Base-by-base conservation (phyloP, 2,888 invertebrate genomes). In the Venusia cambrica region DNA sequence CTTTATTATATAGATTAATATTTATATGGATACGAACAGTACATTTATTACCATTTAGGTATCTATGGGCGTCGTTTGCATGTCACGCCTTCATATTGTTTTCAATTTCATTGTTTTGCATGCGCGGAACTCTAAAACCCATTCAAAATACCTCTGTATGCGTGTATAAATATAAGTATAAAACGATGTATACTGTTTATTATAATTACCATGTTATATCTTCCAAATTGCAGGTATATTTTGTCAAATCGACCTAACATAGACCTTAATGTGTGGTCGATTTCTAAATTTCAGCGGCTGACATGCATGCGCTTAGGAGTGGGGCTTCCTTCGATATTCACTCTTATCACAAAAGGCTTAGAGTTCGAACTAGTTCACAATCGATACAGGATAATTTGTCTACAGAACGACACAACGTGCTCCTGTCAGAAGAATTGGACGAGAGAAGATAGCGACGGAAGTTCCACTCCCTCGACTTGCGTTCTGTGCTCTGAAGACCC, bases 381-480 rank as follows among this genome's bases (percentile, higher is more conserved):
- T 35, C 34, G 42, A 42, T 38, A 36, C 33, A 18, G 40, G 36
- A 31, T 35, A 20, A 39, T 76, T 83, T 71, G 64, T 74, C 73
- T 66, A 63, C 84, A 84, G 84, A 84, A 74, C 54, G 71, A 67
- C 50, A 69, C 65, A 12, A 61, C 66, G 26, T 77, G 79, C 56
- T 65, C 73, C 61, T 71, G 80, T 55, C 67, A 62, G 41, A 56
- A 43, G 49, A 34, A 65, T 45, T 76, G 80, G 74, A 64, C 64
- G 33, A 54, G 50, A 30, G 48, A 48, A 35, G 54, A 56, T 2
- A 62, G 70, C n/a, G 63, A 63, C 21, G 73, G 64, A 31, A 71
- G 65, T 42, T 79, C 80, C 29, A 76, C 81, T 0, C 67, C 80
- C 0, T 81, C 84, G 20, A 83, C 80, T 39, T 83, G 81, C 56